A percentile compares a stretch with the other conserved stretches of the same genome.
Conservation (phyloP, 2,888 invertebrate genomes). For the Lutraria lutraria region DNA sequence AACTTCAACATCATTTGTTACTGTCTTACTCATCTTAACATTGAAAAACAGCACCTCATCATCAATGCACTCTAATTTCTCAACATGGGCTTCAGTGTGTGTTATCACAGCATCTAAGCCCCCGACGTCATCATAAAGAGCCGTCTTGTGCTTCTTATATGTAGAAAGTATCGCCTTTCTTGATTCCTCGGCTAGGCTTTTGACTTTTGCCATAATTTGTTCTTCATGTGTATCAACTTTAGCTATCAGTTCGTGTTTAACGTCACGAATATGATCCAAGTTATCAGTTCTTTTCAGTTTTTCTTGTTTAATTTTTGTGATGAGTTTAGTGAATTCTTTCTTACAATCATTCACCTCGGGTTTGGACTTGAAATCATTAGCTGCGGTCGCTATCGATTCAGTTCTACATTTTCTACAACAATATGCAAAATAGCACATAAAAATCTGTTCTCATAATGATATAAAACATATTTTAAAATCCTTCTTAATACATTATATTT, state of each 20-base stretch:
- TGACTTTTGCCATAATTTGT: slow-evolving; percentile 25
- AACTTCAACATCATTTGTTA: slow-evolving; percentile 18
- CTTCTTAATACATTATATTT: too few species aligned
- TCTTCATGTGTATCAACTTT: slow-evolving; percentile 29
- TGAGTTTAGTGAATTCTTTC: neutral
- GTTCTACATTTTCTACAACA: slow-evolving; percentile 14
- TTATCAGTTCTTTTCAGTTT: slow-evolving; percentile 26
- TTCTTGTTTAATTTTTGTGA: slow-evolving; percentile 13
- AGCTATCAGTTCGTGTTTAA: slow-evolving; percentile 21
- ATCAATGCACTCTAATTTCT: neutral
- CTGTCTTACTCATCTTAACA: slow-evolving; percentile 26
- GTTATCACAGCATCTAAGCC: slow-evolving; percentile 24
- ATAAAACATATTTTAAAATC: too few species aligned
- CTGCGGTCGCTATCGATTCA: slow-evolving; percentile 21
- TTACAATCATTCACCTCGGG: slow-evolving; percentile 16
- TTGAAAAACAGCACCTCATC: slow-evolving; percentile 21
- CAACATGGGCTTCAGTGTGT: neutral
- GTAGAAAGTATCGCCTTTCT: slow-evolving; percentile 26
- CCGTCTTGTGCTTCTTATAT: slow-evolving; percentile 24
- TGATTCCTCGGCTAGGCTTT: slow-evolving; percentile 15
- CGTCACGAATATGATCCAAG: slow-evolving; percentile 6
- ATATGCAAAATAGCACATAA: neutral
- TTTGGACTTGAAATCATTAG: slow-evolving; percentile 28
- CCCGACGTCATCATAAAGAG: slow-evolving; percentile 2
- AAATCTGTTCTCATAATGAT: too few species aligned